These are phyloP conservation scores for Drosophila nigrodunni DNA, from an alignment of 1,140 invertebrate genomes.

Conservation along the genomic window DNA sequence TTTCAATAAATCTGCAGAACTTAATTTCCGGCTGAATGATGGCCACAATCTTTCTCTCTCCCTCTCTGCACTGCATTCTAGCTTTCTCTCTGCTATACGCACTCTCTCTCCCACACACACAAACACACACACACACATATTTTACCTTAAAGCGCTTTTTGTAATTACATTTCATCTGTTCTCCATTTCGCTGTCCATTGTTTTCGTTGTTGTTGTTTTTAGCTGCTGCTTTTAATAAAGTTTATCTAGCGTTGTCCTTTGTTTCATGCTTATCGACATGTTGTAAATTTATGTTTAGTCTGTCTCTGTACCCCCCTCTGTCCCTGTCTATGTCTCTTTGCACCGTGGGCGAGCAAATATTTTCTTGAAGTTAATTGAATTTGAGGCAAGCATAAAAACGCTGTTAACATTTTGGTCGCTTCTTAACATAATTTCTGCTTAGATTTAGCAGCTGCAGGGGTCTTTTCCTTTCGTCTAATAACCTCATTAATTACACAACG, in stretches of 20 bases:
- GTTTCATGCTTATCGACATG: slow-evolving; percentile 78
- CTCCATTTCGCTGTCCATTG: slow-evolving; percentile 49
- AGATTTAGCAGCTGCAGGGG: slow-evolving; percentile 47
- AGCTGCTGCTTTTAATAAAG: slow-evolving; percentile 77
- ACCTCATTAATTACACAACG: slow-evolving; percentile 65
- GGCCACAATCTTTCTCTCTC: slow-evolving; percentile 36
- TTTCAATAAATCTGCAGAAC: slow-evolving; percentile 84
- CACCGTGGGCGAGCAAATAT: slow-evolving; percentile 78
- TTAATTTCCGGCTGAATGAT: slow-evolving; percentile 84
- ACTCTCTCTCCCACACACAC: slow-evolving; percentile 28
- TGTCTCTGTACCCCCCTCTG: slow-evolving; percentile 18
- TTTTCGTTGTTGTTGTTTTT: slow-evolving; percentile 29
- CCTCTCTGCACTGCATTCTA: slow-evolving; percentile 20
- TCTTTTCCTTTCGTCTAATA: slow-evolving; percentile 46
- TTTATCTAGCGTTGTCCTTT: slow-evolving; percentile 82
- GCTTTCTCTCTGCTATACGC: not conserved
- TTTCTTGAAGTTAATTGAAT: slow-evolving; percentile 84
- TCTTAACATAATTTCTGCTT: slow-evolving; percentile 67
- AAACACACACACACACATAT: slow-evolving; percentile 45
- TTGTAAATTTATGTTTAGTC: slow-evolving; percentile 79
- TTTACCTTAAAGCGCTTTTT: slow-evolving; percentile 82
- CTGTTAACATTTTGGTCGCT: slow-evolving; percentile 63
- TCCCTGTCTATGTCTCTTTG: slow-evolving; percentile 32
- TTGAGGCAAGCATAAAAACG: slow-evolving; percentile 62
- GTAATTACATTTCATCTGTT: slow-evolving; percentile 83